Percentiles rank a stretch among this genome's conserved stretches.
These are phyloP conservation scores for Carcinoscorpius rotundicauda DNA, from an alignment of 1,140 invertebrate genomes.

Conservation along the genomic window DNA sequence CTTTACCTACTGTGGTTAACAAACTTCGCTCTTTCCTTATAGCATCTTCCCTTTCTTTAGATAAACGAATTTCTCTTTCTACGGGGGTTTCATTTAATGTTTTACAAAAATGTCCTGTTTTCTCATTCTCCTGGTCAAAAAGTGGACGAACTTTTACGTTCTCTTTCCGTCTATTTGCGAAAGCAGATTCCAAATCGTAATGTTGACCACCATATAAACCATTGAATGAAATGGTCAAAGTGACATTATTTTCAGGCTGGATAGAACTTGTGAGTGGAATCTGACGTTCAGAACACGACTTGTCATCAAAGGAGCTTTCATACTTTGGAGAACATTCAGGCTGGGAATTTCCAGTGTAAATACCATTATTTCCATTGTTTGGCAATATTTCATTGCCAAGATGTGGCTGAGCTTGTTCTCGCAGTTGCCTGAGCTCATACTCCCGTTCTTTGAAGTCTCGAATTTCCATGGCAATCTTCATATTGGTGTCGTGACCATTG, in stretches of 20 bases:
- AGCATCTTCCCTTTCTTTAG: slow-evolving; percentile 42
- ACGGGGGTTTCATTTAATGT: slow-evolving; percentile 41
- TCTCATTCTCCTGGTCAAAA: slow-evolving; percentile 13
- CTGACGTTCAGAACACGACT: no score
- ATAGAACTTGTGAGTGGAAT: no score
- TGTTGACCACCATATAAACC: no score
- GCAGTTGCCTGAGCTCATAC: slow-evolving; percentile 32
- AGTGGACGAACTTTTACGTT: slow-evolving; percentile 16
- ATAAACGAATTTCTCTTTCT: slow-evolving; percentile 42
- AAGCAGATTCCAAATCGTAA: no score
- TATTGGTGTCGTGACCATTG: slow-evolving; percentile 27
- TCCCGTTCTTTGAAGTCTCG: slow-evolving; percentile 36
- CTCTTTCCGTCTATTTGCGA: background rate
- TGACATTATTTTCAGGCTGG: no score
- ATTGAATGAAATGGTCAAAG: no score
- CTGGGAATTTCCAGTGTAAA: no score
- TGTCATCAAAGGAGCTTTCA: no score
- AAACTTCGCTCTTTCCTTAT: slow-evolving; percentile 33
- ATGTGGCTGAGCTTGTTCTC: slow-evolving; percentile 3
- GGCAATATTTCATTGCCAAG: no score
- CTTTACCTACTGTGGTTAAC: background rate
- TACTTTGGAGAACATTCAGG: no score
- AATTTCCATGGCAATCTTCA: slow-evolving; percentile 37
- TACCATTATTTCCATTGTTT: no score
- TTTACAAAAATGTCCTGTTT: slow-evolving; percentile 5